phyloP scores from a whole-genome alignment of 2,888 invertebrate genomes.

The Pyrocoelia pectoralis region DNA sequence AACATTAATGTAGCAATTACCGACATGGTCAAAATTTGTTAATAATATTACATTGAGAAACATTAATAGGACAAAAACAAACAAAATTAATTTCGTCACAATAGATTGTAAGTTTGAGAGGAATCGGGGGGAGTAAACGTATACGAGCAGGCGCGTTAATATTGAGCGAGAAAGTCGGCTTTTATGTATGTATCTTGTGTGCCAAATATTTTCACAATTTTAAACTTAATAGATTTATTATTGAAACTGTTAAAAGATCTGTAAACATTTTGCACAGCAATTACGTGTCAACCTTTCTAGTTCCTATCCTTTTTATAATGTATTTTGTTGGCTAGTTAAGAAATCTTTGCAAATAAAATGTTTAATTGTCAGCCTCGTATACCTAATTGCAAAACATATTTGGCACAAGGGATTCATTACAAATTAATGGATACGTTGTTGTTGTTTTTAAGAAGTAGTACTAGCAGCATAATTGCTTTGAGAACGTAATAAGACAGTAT shows the following conservation, averaged over 20 bases:
- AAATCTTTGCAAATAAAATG: background rate
- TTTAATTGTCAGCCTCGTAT: background rate
- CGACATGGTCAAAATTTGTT: too few species aligned
- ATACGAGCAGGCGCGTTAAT: conserved; percentile 48
- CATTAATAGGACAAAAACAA: background rate
- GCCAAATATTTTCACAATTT: conserved; percentile 34
- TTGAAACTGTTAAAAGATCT: conserved; percentile 15
- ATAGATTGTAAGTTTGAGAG: conserved; percentile 20
- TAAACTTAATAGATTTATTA: conserved; percentile 28
- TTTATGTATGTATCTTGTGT: conserved; percentile 31
- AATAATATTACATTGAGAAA: background rate
- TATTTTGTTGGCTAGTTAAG: too few species aligned
- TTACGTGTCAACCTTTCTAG: too few species aligned
- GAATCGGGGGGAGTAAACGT: conserved; percentile 23
- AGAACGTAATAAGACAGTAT: too few species aligned
- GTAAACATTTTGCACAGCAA: background rate
- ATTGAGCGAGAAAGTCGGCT: conserved; percentile 43
- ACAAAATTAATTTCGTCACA: background rate
- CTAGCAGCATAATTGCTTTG: too few species aligned
- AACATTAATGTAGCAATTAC: too few species aligned
- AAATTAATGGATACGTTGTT: too few species aligned
- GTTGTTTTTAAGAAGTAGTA: too few species aligned
- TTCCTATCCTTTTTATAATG: too few species aligned
- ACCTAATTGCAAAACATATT: too few species aligned
- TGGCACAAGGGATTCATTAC: too few species aligned